Evolutionary conservation across 2,888 invertebrate genomes (phyloP).

Genomic region (Tholera decimalis): DNA sequence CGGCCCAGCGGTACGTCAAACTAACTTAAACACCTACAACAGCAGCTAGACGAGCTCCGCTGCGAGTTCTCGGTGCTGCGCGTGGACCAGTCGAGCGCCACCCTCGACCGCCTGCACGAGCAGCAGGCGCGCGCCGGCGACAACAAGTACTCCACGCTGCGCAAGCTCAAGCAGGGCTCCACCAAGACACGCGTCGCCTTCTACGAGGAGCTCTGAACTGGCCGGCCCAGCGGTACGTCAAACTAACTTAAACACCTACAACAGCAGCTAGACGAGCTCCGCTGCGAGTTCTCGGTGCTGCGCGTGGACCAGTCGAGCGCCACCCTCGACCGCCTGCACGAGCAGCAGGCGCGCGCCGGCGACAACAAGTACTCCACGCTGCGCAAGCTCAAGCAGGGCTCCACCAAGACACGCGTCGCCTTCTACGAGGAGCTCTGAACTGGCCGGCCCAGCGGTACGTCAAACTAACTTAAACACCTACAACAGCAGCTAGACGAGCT

Average conservation of each 20-base stretch:
- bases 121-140: constrained; percentile 97
- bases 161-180: constrained; percentile 98
- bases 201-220: constrained; percentile 97
- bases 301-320: constrained; percentile 97
- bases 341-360: constrained; percentile 96
- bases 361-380: constrained; percentile 98
- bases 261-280: constrained; percentile 97
- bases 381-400: constrained; percentile 97
- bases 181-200: constrained; percentile 98
- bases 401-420: constrained; percentile 98
- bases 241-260: constrained; percentile 98
- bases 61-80: constrained; percentile 98
- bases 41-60: constrained; percentile 97
- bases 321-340: constrained; percentile 96
- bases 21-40: constrained; percentile 98
- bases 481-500: constrained; percentile 98
- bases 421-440: constrained; percentile 98
- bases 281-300: constrained; percentile 98
- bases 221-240: too few species aligned
- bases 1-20: too few species aligned
- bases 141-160: constrained; percentile 97
- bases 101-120: constrained; percentile 97
- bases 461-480: too few species aligned
- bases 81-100: constrained; percentile 96
- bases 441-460: too few species aligned